Evolutionary conservation across 1,140 invertebrate species (phyloP).

Genomic region (Zeugodacus cucurbitae): DNA sequence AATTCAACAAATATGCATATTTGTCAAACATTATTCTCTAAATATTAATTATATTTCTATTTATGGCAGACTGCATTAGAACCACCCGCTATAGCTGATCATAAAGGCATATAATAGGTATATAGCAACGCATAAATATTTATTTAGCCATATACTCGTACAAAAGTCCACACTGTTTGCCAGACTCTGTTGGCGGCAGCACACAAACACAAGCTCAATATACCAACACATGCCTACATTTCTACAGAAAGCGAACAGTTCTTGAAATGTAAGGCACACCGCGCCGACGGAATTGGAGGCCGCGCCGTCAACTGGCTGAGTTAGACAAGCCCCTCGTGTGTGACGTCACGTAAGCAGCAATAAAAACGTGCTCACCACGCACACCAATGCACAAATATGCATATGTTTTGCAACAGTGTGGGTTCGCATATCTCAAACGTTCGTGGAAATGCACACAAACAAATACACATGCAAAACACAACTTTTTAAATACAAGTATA

Average conservation of each 20-base stretch:
- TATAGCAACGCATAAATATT: neutral
- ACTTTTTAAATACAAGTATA: neutral
- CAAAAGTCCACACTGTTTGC: neutral
- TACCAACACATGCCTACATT: neutral
- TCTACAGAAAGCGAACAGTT: neutral
- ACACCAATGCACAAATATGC: neutral
- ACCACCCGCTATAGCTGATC: neutral
- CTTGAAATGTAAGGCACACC: neutral
- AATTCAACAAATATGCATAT: too few species aligned
- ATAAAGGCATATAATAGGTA: neutral
- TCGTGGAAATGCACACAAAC: neutral
- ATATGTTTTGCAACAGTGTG: neutral
- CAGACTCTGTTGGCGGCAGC: neutral
- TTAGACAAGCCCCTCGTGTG: slow-evolving; percentile 17
- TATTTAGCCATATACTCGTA: neutral
- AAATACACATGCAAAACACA: neutral
- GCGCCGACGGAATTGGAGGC: neutral
- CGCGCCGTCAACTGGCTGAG: neutral
- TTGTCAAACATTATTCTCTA: too few species aligned
- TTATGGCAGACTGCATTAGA: neutral
- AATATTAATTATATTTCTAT: too few species aligned
- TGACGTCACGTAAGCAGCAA: slow-evolving; percentile 31
- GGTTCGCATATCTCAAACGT: too few species aligned
- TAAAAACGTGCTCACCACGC: neutral
- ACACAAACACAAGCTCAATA: neutral